Evolutionary conservation across 2,888 invertebrate genomes (phyloP).

Genomic region (Eulithis prunata): DNA sequence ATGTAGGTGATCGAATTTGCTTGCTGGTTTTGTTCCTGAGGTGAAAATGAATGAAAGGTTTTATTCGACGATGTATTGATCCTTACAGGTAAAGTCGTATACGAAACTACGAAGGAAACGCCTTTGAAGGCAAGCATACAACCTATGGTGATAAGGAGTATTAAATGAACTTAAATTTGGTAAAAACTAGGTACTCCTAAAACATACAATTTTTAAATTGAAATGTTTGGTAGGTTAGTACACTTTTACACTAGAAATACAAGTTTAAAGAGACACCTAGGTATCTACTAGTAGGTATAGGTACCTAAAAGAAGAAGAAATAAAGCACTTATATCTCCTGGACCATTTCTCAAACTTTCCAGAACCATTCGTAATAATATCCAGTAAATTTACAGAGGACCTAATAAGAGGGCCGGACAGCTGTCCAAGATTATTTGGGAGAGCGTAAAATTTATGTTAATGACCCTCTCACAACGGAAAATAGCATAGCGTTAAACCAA

Average conservation of each 20-base stretch:
- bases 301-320: too few relatives aligned
- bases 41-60: conserved; percentile 18
- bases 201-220: too few relatives aligned
- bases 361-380: conserved; percentile 61
- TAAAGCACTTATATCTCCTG: not conserved
- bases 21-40: conserved; percentile 21
- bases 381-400: conserved; percentile 64
- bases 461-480: conserved; percentile 65
- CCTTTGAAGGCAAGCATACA: too few relatives aligned
- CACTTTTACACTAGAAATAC: too few relatives aligned
- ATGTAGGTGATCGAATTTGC: conserved; percentile 34
- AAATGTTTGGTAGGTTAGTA: too few relatives aligned
- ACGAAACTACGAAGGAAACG: too few relatives aligned
- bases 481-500: conserved; percentile 70
- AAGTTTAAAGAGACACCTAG: too few relatives aligned
- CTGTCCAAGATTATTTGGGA: conserved; percentile 71
- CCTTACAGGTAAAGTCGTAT: too few relatives aligned
- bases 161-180: too few relatives aligned
- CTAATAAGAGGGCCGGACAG: conserved; percentile 68
- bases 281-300: too few relatives aligned
- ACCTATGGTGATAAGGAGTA: too few relatives aligned
- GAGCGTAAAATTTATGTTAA: conserved; percentile 79
- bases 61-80: not conserved
- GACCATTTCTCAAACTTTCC: conserved; percentile 40
- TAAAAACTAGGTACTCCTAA: too few relatives aligned